These are phyloP conservation scores for Heliothis virescens DNA, from an alignment of 1,140 invertebrate genomes.

Conservation along the genomic window DNA sequence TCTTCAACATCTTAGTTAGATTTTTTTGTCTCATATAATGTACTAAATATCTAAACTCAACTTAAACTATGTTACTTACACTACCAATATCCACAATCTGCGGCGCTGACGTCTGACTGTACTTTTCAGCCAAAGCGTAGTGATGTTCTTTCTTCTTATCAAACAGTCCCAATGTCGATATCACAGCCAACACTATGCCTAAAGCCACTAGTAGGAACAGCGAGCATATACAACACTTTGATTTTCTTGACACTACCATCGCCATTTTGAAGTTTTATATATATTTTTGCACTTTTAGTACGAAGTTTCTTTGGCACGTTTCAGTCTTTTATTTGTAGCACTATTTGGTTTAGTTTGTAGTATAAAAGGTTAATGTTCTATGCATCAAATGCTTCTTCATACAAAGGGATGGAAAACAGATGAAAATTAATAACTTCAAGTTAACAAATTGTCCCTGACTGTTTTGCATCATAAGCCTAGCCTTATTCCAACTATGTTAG, in stretches of 20 bases:
- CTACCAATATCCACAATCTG: constrained; percentile 51
- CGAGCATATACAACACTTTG: constrained; percentile 86
- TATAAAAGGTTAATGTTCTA: too few relatives aligned
- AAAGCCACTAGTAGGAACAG: constrained; percentile 84
- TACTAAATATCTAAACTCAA: neutral
- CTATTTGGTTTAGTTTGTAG: neutral
- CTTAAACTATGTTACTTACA: constrained; percentile 59
- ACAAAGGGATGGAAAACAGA: too few relatives aligned
- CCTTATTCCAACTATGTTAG: too few relatives aligned
- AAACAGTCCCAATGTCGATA: constrained; percentile 86
- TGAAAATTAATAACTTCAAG: too few relatives aligned
- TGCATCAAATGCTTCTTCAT: too few relatives aligned
- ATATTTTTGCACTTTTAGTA: constrained; percentile 16
- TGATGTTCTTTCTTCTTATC: constrained; percentile 61
- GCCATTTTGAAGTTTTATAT: constrained; percentile 82
- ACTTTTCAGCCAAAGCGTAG: constrained; percentile 65
- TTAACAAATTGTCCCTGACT: too few relatives aligned
- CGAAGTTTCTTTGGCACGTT: constrained; percentile 35
- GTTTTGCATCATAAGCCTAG: too few relatives aligned
- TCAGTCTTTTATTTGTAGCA: constrained; percentile 40
- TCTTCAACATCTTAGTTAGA: neutral
- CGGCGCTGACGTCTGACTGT: constrained; percentile 63
- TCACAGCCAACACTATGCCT: constrained; percentile 85
- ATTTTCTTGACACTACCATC: constrained; percentile 87
- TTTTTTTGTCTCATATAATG: neutral